These are phyloP conservation scores for Bombus sibiricus DNA, from an alignment of 1,140 invertebrate species.

Conservation along the genomic window DNA sequence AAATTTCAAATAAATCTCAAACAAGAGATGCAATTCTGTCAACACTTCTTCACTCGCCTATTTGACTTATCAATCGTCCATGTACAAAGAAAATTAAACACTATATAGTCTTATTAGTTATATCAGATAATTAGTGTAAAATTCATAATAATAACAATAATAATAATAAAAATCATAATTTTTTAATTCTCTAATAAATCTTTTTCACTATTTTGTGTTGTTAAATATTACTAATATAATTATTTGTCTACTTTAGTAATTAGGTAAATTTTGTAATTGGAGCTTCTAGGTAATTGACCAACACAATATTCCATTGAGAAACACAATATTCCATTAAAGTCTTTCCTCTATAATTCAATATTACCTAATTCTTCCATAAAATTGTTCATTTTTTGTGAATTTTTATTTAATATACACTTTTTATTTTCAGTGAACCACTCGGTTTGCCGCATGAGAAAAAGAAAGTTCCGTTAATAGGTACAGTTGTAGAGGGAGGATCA, in stretches of 20 bases:
- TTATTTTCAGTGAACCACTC: conserved; percentile 1
- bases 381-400: not conserved
- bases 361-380: not conserved
- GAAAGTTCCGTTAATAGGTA: not conserved
- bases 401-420: not conserved
- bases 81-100: too few relatives aligned
- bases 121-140: not conserved
- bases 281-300: not conserved
- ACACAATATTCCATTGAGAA: not conserved
- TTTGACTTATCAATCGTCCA: not conserved
- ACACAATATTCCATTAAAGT: not conserved
- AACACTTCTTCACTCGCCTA: too few relatives aligned
- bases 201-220: not conserved
- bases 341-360: not conserved
- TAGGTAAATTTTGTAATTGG: not conserved
- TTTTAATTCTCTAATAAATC: not conserved
- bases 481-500: too few relatives aligned
- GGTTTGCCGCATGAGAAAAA: not conserved
- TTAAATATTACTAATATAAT: not conserved
- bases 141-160: not conserved
- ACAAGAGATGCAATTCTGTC: not conserved
- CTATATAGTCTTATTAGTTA: not conserved
- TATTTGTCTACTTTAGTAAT: not conserved
- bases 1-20: not conserved
- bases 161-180: not conserved